These are phyloP conservation scores for Chrysolina haemoptera DNA, from an alignment of 2,888 invertebrate species.

Conservation along the genomic window DNA sequence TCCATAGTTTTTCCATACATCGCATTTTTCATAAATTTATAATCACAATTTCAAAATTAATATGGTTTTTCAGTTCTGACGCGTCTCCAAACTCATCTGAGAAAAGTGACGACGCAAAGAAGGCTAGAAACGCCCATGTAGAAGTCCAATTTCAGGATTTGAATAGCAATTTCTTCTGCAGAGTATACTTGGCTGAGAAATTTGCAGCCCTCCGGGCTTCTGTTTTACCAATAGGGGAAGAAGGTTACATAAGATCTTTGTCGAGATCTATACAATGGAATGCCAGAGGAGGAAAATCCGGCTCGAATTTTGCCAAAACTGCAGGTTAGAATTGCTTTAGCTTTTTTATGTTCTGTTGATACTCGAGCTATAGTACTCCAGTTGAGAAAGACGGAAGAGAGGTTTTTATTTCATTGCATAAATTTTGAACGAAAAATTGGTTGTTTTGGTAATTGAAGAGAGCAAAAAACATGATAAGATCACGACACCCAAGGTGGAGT, in stretches of 20 bases:
- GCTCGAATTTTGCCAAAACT: constrained; percentile 96
- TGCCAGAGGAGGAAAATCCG: constrained; percentile 97
- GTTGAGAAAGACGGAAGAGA: too few species aligned
- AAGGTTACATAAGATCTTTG: constrained; percentile 88
- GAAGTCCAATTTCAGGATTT: constrained; percentile 77
- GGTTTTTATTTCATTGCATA: too few species aligned
- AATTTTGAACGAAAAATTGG: too few species aligned
- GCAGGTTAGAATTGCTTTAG: constrained; percentile 72
- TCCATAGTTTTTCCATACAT: neutral
- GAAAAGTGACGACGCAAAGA: constrained; percentile 64
- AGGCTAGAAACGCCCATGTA: constrained; percentile 68
- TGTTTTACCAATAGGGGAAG: constrained; percentile 73
- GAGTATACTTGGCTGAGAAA: constrained; percentile 92
- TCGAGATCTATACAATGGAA: constrained; percentile 92
- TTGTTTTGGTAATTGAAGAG: too few species aligned
- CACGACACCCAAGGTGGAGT: too few species aligned
- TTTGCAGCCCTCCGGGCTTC: constrained; percentile 84
- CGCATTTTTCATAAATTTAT: too few species aligned
- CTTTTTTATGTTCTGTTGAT: neutral
- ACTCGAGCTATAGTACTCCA: too few species aligned
- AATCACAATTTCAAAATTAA: too few species aligned
- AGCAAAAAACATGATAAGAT: too few species aligned
- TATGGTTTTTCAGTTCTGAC: constrained; percentile 37
- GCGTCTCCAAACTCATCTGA: constrained; percentile 44
- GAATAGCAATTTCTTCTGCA: constrained; percentile 88